Base-by-base conservation (phyloP, 2,888 invertebrate species). In the Myopa tessellatipennis region DNA sequence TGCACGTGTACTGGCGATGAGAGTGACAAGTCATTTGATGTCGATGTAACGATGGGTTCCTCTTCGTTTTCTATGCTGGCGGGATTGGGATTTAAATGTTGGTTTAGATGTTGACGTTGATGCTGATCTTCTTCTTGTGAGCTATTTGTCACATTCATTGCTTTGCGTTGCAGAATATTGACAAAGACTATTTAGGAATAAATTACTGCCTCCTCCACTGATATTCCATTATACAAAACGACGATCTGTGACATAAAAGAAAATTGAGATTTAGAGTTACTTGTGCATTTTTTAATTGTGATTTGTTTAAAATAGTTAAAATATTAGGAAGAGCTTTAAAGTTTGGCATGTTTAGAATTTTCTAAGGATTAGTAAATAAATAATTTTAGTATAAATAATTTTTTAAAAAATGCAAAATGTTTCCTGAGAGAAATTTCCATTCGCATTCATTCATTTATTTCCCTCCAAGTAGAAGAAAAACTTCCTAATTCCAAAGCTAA, bases 1-100 rank as follows among this genome's bases (percentile, higher is more conserved):
- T 73, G 79, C 26, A 77, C 72, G 58, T 74, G 78, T 55, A 68
- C 77, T 40, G 80, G 65, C 26, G 80, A 72, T 26, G 80, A 79
- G 34, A 77, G 68, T 52, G 79, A 78, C 78, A 77, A 79, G 80
- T 80, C 85, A 76, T 83, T 83, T 74, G 85, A 85, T 70, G 86
- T 85, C 67, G 85, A 85, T 77, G 85, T 84, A 80, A 86, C 85
- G 77, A 85, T 80, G 80, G 83, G 84, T 81, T 86, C 86, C 81
- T 86, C 85, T 71, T 84, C 84, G 78, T 85, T 83, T 77, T 82
- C 78, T 58, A 50, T 26, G 10, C 38, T 45, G 12, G 18, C 50
- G 14, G 55, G 10, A 52, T 55, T 74, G 1, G 60, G 71, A 26
- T 26, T 26, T 26, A 26, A 26, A 26, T 26, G 26, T 26, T 26